phyloP scores from a whole-genome alignment of 2,888 invertebrate genomes.

The Macrosoma leucophasiata region DNA sequence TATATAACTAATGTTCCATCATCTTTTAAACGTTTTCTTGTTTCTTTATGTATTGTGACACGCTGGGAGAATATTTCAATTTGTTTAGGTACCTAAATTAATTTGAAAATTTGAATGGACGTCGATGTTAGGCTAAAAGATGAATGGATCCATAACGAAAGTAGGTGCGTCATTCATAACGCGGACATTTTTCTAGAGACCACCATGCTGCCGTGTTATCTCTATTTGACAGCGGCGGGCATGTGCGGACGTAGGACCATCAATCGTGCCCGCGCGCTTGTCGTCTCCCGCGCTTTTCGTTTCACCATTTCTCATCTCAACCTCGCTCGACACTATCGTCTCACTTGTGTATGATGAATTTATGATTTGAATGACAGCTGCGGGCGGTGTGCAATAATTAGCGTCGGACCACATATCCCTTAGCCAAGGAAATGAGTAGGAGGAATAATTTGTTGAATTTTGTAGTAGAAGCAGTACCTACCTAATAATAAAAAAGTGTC shows the following conservation, averaged over 20 bases:
- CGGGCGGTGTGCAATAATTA: slow-evolving; percentile 31
- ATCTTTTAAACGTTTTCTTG: too few species aligned
- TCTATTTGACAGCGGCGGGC: slow-evolving; percentile 27
- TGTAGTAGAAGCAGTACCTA: too few species aligned
- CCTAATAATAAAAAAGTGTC: too few species aligned
- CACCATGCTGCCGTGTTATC: slow-evolving; percentile 45
- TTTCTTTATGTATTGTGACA: too few species aligned
- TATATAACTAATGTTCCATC: too few species aligned
- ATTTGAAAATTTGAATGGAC: slow-evolving; percentile 12
- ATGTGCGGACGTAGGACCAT: slow-evolving; percentile 42
- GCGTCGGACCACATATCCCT: too few species aligned
- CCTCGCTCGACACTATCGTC: slow-evolving; percentile 30
- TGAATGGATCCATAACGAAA: slow-evolving; percentile 27
- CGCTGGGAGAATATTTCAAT: too few species aligned
- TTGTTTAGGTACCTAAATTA: too few species aligned
- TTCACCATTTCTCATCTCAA: slow-evolving; percentile 41
- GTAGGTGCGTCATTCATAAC: slow-evolving; percentile 37
- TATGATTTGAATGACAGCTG: slow-evolving; percentile 30
- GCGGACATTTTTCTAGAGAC: slow-evolving; percentile 37
- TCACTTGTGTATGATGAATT: slow-evolving; percentile 29
- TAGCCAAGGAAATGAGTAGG: too few species aligned
- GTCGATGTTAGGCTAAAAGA: slow-evolving; percentile 21
- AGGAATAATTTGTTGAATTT: too few species aligned
- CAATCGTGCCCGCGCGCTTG: slow-evolving; percentile 44
- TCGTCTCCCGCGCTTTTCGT: slow-evolving; percentile 36